phyloP scores from a whole-genome alignment of 2,888 invertebrate genomes.

The Onthophagus sagittarius region DNA sequence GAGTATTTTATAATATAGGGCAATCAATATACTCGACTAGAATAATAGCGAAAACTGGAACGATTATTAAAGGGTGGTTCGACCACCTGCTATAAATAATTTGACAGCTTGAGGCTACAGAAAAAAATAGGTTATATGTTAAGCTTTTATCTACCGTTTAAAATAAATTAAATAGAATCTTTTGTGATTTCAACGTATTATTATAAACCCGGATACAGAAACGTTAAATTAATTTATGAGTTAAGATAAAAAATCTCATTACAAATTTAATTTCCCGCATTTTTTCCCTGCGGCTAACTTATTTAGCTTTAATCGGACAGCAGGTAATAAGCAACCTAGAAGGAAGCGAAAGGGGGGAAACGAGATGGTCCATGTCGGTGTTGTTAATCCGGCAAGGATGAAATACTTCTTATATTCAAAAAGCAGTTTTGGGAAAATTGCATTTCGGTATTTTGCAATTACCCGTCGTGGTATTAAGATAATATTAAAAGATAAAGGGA shows the following conservation, averaged over 20 bases:
- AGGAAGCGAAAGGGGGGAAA: not conserved
- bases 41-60: not conserved
- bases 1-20: not conserved
- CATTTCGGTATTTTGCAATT: constrained; percentile 24
- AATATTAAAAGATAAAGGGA: constrained; percentile 25
- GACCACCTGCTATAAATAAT: not conserved
- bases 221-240: not conserved
- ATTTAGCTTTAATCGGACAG: not conserved
- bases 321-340: not conserved
- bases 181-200: too few relatives aligned
- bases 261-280: not conserved
- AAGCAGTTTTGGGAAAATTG: not conserved
- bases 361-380: not conserved
- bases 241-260: not conserved
- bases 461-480: constrained; percentile 20
- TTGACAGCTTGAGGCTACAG: not conserved
- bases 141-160: too few relatives aligned
- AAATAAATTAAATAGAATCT: too few relatives aligned
- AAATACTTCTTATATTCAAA: not conserved
- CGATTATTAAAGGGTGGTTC: not conserved
- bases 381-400: not conserved
- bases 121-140: too few relatives aligned
- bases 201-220: not conserved
- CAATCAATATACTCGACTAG: not conserved
- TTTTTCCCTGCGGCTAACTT: not conserved